Base-by-base conservation (phyloP, 2,113 vertebrate genomes). In the Brachypodius melanocephalos region DNA sequence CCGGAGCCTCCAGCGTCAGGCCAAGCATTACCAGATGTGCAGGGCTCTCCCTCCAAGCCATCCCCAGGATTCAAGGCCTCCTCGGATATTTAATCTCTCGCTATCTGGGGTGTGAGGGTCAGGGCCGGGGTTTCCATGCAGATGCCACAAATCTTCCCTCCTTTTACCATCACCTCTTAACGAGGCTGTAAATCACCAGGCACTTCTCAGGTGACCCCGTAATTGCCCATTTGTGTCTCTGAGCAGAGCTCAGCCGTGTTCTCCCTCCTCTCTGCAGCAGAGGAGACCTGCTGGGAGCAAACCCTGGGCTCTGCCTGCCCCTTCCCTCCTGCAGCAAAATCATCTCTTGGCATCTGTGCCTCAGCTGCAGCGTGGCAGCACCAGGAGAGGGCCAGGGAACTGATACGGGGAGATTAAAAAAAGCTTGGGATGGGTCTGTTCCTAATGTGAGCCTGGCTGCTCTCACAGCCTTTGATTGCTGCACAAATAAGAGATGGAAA, bases 21-120 rank as follows among this genome's bases (percentile, higher is more conserved):
- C 87, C 90, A 81, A 95, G 95, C 28, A 48, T 51, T 96, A 6
- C 95, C 96, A 96, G 95, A 96, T 97, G 97, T 92, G 84, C 69
- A 17, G 81, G 75, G 82, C 46, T 90, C 87, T 34, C 92, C 54
- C 83, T 66, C 92, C 42, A 49, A 95, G 92, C 5, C 0, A 48
- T 55, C 93, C 11, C 3, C 65, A n/a, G 66, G 26, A 88, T 29
- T 2, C 26, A 38, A 31, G 26, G 82, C 80, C 83, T 54, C 74
- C 54, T 29, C 5, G 85, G 95, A 95, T 89, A 95, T 94, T 94
- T 74, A 81, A 90, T 90, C 71, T 31, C 46, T 48, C 65, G 26
- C 13, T 82, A 29, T 78, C 79, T 89, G 79, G 86, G 88, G 85
- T 85, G 88, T 62, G 89, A 95, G 89, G 93, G 95, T 88, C 89